phyloP scores from a whole-genome alignment of 2,797 vertebrate species.

The Lagocephalus sceleratus region DNA sequence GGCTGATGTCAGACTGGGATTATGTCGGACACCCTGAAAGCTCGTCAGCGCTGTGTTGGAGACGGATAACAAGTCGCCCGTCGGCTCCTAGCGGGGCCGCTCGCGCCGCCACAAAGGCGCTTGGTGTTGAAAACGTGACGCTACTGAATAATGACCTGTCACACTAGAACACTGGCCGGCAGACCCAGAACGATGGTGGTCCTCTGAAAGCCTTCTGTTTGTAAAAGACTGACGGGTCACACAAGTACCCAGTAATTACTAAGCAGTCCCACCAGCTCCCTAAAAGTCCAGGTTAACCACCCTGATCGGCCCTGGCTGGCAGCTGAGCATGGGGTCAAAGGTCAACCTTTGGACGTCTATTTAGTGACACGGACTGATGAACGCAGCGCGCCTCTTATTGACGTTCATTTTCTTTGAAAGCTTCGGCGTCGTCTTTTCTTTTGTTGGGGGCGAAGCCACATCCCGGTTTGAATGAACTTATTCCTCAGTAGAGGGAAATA shows the following conservation, averaged over 20 bases:
- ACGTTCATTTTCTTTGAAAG: not conserved
- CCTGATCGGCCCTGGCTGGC: too few species aligned
- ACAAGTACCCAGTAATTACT: too few species aligned
- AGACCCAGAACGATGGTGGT: constrained; percentile 46
- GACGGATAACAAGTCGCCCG: constrained; percentile 51
- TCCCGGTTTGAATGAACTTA: not conserved
- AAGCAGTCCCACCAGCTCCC: too few species aligned
- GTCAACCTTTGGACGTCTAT: too few species aligned
- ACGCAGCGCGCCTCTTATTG: too few species aligned
- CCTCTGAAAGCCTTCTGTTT: constrained; percentile 45
- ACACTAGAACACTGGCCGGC: constrained; percentile 39
- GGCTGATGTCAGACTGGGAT: constrained; percentile 69
- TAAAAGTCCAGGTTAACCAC: too few species aligned
- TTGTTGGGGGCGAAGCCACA: not conserved
- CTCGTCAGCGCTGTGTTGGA: constrained; percentile 9
- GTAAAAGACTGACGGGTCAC: constrained; percentile 14
- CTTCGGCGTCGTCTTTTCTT: not conserved
- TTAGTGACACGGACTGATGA: too few species aligned
- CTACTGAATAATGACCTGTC: constrained; percentile 63
- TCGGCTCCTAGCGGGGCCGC: constrained; percentile 33
- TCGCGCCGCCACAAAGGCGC: constrained; percentile 23
- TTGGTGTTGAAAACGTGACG: constrained; percentile 30
- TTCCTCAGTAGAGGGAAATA: constrained; percentile 13
- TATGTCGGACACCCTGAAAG: constrained; percentile 47
- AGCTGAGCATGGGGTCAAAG: too few species aligned